These are phyloP conservation scores for Agonopterix alstromeriana DNA, from an alignment of 2,888 invertebrate species.

Conservation along the genomic window DNA sequence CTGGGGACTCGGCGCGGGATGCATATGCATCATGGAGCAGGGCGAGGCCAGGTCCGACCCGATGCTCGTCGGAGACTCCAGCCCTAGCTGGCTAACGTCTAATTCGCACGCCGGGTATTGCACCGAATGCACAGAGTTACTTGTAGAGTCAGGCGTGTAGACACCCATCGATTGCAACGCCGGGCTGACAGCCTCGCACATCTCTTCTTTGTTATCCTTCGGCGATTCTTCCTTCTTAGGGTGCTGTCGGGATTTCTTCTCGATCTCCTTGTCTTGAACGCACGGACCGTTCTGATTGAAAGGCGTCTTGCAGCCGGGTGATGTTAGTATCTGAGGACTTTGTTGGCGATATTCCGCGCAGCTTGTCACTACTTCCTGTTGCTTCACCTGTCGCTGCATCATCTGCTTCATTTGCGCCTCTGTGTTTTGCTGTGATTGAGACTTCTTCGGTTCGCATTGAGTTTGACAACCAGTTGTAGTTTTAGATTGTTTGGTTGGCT, in stretches of 20 bases:
- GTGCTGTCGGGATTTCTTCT: slow-evolving; percentile 55
- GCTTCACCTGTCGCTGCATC: slow-evolving; percentile 54
- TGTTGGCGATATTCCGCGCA: slow-evolving; percentile 61
- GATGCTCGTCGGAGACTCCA: slow-evolving; percentile 93
- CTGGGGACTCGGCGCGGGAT: slow-evolving; percentile 73
- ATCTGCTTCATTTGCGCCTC: slow-evolving; percentile 62
- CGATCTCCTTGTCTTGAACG: slow-evolving; percentile 50
- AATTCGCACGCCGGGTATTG: slow-evolving; percentile 88
- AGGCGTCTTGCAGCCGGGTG: slow-evolving; percentile 53
- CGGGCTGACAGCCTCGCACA: slow-evolving; percentile 67
- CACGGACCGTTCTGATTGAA: slow-evolving; percentile 59
- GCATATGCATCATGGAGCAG: slow-evolving; percentile 82
- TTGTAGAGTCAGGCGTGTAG: slow-evolving; percentile 90
- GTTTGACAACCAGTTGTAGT: slow-evolving; percentile 65
- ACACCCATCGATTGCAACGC: slow-evolving; percentile 89
- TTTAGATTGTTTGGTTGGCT: slow-evolving; percentile 62
- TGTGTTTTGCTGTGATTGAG: slow-evolving; percentile 30
- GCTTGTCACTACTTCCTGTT: slow-evolving; percentile 49
- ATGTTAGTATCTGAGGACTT: slow-evolving; percentile 52
- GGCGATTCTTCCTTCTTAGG: slow-evolving; percentile 61
- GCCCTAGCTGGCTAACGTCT: slow-evolving; percentile 88
- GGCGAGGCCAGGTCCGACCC: slow-evolving; percentile 90
- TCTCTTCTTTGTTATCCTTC: slow-evolving; percentile 56
- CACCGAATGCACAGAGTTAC: slow-evolving; percentile 88
- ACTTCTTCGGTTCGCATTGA: slow-evolving; percentile 61